Evolutionary conservation across 2,797 vertebrate species (phyloP).

Genomic region (Bradypodion pumilum): DNA sequence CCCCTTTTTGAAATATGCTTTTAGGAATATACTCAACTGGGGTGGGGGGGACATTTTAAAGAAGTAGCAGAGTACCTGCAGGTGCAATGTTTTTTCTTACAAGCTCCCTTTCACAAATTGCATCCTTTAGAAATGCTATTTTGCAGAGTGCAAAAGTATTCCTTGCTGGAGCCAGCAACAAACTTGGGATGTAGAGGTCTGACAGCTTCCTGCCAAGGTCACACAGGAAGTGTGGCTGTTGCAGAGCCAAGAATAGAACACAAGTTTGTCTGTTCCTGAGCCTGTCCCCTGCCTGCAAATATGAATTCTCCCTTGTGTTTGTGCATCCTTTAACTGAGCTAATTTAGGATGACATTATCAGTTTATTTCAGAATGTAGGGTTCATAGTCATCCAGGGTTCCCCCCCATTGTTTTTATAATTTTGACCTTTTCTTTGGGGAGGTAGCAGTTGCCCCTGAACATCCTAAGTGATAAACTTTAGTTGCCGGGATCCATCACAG

Average conservation of each 20-base stretch:
- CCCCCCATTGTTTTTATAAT: not conserved
- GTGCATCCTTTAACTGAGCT: constrained; percentile 43
- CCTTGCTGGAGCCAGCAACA: fast-evolving
- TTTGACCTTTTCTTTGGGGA: not conserved
- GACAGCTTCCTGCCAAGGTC: constrained; percentile 44
- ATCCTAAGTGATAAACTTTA: not conserved
- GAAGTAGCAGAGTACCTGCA: constrained; percentile 51
- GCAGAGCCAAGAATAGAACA: constrained; percentile 54
- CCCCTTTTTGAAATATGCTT: not conserved
- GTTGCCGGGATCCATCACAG: not conserved
- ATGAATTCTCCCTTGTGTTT: constrained; percentile 24
- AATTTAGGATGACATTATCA: constrained; percentile 65
- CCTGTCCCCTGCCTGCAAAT: not conserved
- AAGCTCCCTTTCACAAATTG: not conserved
- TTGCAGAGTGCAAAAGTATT: not conserved
- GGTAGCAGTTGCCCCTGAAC: not conserved
- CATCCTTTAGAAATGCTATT: not conserved
- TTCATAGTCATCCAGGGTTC: constrained; percentile 40
- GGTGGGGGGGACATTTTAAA: constrained; percentile 24
- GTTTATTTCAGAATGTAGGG: constrained; percentile 56
- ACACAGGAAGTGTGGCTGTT: constrained; percentile 35
- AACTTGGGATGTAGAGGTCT: constrained; percentile 36
- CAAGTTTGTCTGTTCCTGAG: constrained; percentile 38
- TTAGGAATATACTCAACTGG: constrained; percentile 49
- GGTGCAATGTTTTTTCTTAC: not conserved